phyloP scores from a whole-genome alignment of 2,113 vertebrate genomes.

The Phalacrocorax pelagicus region DNA sequence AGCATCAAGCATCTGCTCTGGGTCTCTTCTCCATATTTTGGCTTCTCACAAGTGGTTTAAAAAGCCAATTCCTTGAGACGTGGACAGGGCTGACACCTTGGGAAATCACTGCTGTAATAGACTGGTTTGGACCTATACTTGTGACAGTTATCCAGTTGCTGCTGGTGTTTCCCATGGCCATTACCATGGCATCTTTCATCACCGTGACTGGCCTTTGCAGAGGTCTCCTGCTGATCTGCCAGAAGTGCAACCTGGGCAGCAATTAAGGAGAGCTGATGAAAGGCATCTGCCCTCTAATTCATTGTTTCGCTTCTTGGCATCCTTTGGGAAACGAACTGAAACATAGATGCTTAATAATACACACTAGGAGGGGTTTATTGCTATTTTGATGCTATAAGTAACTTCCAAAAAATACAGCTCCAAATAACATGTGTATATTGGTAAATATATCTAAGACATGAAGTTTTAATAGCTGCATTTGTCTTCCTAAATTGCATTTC shows the following conservation, averaged over 20 bases:
- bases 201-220: background rate
- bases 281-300: background rate
- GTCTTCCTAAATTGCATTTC: background rate
- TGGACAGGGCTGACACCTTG: background rate
- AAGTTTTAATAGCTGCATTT: conserved; percentile 4
- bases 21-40: background rate
- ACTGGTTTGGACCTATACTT: background rate
- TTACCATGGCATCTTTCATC: background rate
- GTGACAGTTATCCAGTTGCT: background rate
- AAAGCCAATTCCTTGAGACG: background rate
- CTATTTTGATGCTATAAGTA: background rate
- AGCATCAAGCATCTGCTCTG: background rate
- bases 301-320: background rate
- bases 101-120: background rate
- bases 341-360: background rate
- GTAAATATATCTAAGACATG: background rate
- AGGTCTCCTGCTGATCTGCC: background rate
- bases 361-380: background rate
- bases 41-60: background rate
- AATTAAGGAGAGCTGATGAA: background rate
- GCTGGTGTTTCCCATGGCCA: background rate
- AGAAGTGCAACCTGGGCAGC: background rate
- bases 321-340: background rate
- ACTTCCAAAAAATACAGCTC: background rate
- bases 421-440: background rate